phyloP scores from a whole-genome alignment of 2,888 invertebrate genomes.

The Gortyna flavago region DNA sequence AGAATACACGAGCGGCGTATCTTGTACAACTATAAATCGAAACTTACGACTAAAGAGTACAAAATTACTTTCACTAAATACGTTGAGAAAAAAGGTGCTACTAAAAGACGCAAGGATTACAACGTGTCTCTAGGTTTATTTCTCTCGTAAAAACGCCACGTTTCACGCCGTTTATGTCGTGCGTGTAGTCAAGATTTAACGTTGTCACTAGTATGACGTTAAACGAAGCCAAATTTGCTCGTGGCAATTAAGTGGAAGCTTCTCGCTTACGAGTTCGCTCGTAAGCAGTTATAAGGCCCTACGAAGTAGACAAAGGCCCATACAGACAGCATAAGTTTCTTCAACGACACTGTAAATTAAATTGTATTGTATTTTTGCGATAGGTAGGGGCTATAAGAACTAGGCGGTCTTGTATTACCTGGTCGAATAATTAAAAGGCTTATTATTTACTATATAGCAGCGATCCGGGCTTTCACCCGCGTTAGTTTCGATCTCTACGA shows the following conservation, averaged over 20 bases:
- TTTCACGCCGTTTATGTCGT: conserved; percentile 16
- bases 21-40: conserved; percentile 29
- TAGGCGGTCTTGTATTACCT: background rate
- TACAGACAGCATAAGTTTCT: background rate
- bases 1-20: conserved; percentile 24
- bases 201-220: conserved; percentile 14
- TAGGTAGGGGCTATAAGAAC: background rate
- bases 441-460: too few species aligned
- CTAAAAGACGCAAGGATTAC: background rate
- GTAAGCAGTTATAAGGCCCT: conserved; percentile 6
- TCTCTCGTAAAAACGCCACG: conserved; percentile 29
- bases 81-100: background rate
- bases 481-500: too few species aligned
- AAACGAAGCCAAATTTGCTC: conserved; percentile 23
- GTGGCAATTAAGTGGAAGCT: conserved; percentile 17
- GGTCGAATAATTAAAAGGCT: background rate
- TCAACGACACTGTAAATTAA: background rate
- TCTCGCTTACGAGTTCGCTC: conserved; percentile 7
- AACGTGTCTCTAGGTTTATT: conserved; percentile 17
- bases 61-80: conserved; percentile 4
- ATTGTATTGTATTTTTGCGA: background rate
- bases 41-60: conserved; percentile 15
- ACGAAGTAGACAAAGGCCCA: conserved; percentile 2
- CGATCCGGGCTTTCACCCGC: too few species aligned
- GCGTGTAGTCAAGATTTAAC: conserved; percentile 1